phyloP scores from a whole-genome alignment of 2,113 vertebrate genomes.

The Colistium nudipinnis region DNA sequence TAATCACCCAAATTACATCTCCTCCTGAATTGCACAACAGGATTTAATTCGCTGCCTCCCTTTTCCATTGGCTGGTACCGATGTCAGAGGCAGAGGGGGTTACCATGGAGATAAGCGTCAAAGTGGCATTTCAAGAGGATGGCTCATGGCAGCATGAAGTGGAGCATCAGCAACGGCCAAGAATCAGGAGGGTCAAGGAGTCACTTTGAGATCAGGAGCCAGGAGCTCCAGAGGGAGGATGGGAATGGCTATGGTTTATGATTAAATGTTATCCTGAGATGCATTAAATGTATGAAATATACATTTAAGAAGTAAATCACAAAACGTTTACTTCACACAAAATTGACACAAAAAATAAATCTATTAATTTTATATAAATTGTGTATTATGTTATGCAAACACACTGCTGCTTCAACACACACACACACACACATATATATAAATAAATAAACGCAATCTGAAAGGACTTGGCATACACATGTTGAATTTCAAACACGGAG shows the following conservation, averaged over 20 bases:
- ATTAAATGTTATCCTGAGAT: not conserved
- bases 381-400: too few species aligned
- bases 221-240: not conserved
- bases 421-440: too few species aligned
- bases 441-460: too few species aligned
- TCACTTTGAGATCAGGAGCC: conserved; percentile 9
- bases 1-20: conserved; percentile 60
- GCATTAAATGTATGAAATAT: too few species aligned
- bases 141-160: conserved; percentile 53
- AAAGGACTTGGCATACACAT: too few species aligned
- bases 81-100: conserved; percentile 79
- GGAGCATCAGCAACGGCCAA: conserved; percentile 26
- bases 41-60: conserved; percentile 47
- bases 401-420: too few species aligned
- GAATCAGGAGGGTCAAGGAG: conserved; percentile 39
- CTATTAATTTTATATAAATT: too few species aligned
- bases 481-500: too few species aligned
- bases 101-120: conserved; percentile 77
- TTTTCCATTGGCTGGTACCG: conserved; percentile 68
- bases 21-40: conserved; percentile 66
- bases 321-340: too few species aligned
- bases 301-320: too few species aligned
- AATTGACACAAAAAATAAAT: too few species aligned
- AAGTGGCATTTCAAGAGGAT: conserved; percentile 74
- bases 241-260: not conserved